Evolutionary conservation across 2,888 invertebrate species (phyloP).

Genomic region (Atrina japonica): DNA sequence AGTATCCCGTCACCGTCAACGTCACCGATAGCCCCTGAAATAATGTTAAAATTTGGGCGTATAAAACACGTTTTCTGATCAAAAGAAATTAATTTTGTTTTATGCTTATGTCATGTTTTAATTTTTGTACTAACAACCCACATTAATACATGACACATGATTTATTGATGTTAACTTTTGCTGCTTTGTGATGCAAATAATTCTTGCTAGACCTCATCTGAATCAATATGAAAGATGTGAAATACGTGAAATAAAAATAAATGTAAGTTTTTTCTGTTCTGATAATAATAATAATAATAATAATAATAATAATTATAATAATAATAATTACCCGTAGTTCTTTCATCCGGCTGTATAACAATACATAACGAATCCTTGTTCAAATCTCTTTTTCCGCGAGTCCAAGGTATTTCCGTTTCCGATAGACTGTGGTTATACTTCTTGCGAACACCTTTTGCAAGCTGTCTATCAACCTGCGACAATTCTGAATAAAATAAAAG

Average conservation of each 20-base stretch:
- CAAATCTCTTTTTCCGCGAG: slow-evolving; percentile 55
- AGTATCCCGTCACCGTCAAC: slow-evolving; percentile 73
- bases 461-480: slow-evolving; percentile 48
- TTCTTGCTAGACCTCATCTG: too few species aligned
- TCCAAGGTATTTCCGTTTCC: slow-evolving; percentile 65
- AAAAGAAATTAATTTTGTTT: not conserved
- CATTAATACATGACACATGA: too few species aligned
- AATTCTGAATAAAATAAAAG: slow-evolving; percentile 47
- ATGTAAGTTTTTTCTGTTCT: not conserved
- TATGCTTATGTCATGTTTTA: not conserved
- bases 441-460: slow-evolving; percentile 49
- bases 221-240: too few species aligned
- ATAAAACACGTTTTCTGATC: too few species aligned
- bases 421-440: slow-evolving; percentile 59
- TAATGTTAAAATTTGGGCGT: too few species aligned
- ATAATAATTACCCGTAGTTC: slow-evolving; percentile 62
- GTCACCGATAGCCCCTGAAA: slow-evolving; percentile 73
- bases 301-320: not conserved
- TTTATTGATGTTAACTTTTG: too few species aligned
- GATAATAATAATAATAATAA: not conserved
- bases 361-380: slow-evolving; percentile 54
- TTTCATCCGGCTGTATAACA: slow-evolving; percentile 62
- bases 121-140: too few species aligned
- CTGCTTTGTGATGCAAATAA: too few species aligned
- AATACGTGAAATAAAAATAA: too few species aligned